A percentile compares a stretch with the other conserved stretches of the same genome.
Conservation (phyloP, 1,140 invertebrate species). For the Hylaeus anthracinus region DNA sequence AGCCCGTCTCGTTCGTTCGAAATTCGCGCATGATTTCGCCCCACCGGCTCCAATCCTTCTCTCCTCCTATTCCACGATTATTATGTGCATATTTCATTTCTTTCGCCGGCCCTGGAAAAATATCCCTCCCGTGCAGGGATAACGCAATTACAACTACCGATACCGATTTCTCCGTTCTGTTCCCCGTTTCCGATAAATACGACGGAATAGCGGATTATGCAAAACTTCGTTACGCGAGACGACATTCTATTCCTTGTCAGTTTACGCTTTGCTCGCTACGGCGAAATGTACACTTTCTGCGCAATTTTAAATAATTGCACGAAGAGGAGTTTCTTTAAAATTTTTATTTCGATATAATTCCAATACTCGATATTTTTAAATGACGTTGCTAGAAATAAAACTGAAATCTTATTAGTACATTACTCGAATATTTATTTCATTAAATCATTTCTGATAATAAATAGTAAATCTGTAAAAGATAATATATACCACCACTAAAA, state of each 20-base stretch:
- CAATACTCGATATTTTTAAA: no score
- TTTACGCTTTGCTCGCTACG: not conserved
- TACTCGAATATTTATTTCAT: no score
- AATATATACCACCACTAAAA: no score
- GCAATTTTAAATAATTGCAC: no score
- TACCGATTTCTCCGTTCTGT: conserved; percentile 8
- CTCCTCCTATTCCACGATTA: conserved; percentile 30
- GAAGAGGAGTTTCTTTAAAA: no score
- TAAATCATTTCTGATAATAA: no score
- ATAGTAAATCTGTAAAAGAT: no score
- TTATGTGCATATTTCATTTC: conserved; percentile 45
- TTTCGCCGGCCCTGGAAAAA: not conserved
- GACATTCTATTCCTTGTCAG: not conserved
- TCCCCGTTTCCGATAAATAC: not conserved
- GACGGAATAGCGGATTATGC: not conserved
- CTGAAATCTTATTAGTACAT: no score
- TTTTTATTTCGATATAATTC: no score
- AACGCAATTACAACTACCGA: conserved; percentile 26
- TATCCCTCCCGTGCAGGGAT: conserved; percentile 20
- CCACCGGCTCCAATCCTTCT: conserved; percentile 17
- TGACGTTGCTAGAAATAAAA: no score
- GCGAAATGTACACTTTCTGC: no score
- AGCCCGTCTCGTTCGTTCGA: conserved; percentile 41
- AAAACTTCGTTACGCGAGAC: not conserved
- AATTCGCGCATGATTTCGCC: conserved; percentile 49